phyloP scores from a whole-genome alignment of 2,888 invertebrate genomes.

The Andrena bucephala region DNA sequence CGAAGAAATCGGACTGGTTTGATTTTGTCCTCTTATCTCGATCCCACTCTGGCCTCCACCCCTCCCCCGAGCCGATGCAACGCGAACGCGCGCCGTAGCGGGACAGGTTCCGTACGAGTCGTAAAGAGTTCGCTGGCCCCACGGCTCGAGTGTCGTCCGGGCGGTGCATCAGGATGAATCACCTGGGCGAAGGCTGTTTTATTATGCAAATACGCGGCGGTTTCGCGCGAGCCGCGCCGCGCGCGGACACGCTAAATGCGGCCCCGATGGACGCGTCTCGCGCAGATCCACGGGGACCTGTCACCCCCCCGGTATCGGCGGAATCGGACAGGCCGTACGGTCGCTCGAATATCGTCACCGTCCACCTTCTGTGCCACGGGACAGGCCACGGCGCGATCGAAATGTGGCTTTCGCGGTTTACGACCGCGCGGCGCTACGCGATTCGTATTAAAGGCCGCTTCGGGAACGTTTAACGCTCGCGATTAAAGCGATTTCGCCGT shows the following conservation, averaged over 20 bases:
- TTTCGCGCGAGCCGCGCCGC: constrained; percentile 65
- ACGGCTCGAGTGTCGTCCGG: constrained; percentile 69
- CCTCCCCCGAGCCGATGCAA: constrained; percentile 27
- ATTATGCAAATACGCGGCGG: constrained; percentile 80
- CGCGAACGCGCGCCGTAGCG: constrained; percentile 49
- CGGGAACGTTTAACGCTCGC: constrained; percentile 47
- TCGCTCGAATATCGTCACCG: constrained; percentile 39
- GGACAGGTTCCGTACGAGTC: constrained; percentile 74
- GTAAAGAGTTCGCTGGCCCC: constrained; percentile 79
- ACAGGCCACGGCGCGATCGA: constrained; percentile 45
- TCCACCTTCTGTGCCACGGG: not conserved
- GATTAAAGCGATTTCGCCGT: constrained; percentile 42
- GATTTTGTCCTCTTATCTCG: constrained; percentile 48
- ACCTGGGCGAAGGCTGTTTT: constrained; percentile 78
- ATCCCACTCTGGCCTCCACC: constrained; percentile 23
- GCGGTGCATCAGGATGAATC: constrained; percentile 76
- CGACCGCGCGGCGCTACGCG: constrained; percentile 41
- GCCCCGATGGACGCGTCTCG: constrained; percentile 28
- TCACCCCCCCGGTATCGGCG: constrained; percentile 37
- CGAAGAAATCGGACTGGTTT: constrained; percentile 54
- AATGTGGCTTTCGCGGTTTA: constrained; percentile 56
- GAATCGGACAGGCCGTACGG: constrained; percentile 33
- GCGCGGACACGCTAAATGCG: constrained; percentile 64
- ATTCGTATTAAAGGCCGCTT: constrained; percentile 49
- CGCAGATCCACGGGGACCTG: constrained; percentile 27